Conservation (phyloP, 2,113 vertebrate genomes). For the Ptychochromis oligacanthus region DNA sequence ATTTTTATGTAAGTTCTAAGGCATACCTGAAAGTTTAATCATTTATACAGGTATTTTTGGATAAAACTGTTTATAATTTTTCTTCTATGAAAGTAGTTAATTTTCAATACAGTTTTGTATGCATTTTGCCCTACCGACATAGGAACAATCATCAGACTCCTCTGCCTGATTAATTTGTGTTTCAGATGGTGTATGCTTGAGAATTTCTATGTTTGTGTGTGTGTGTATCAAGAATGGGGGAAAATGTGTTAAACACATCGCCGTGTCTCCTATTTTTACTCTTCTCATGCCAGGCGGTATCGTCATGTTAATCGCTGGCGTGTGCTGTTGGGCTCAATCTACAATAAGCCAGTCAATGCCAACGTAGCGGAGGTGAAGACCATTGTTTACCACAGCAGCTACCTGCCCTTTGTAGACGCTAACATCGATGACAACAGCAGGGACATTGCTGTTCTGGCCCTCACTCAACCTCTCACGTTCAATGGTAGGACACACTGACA, state of each 20-base stretch:
- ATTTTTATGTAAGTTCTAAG: not conserved
- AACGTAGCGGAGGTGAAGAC: conserved; percentile 83
- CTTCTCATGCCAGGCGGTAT: conserved; percentile 77
- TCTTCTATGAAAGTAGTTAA: not conserved
- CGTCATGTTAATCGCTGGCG: conserved; percentile 84
- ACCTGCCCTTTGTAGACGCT: conserved; percentile 88
- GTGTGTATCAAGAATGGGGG: not conserved
- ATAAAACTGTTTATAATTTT: not conserved
- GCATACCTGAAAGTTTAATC: not conserved
- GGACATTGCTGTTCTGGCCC: conserved; percentile 87
- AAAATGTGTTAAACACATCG: not conserved
- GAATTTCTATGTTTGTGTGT: not conserved
- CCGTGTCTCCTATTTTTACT: not conserved
- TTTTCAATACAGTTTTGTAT: not conserved
- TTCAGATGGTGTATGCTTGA: not conserved
- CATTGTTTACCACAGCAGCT: conserved; percentile 88
- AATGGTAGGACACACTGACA: conserved; percentile 77
- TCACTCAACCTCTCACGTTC: conserved; percentile 82
- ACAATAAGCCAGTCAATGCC: conserved; percentile 82
- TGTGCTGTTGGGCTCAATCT: conserved; percentile 86
- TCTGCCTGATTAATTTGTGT: not conserved
- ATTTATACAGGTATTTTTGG: not conserved
- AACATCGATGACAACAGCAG: conserved; percentile 91
- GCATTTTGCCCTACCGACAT: not conserved
- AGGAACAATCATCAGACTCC: not conserved